Evolutionary conservation across 2,113 vertebrate genomes (phyloP).

Genomic region (Dolichotis patagonum): DNA sequence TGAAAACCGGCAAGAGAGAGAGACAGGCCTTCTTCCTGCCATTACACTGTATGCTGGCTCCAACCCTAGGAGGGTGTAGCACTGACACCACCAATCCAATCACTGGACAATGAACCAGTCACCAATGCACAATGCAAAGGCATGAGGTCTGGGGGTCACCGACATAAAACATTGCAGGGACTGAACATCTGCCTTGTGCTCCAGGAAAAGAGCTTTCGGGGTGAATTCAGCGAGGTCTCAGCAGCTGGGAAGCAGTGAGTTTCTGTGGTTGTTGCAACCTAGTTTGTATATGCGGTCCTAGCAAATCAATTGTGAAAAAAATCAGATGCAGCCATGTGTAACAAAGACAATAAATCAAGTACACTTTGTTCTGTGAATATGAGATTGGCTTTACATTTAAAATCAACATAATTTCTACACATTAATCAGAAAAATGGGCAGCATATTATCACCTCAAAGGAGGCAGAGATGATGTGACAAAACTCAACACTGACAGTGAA

Average conservation of each 20-base stretch:
- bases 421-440: background rate
- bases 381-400: background rate
- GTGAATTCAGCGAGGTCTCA: background rate
- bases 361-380: background rate
- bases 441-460: background rate
- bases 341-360: background rate
- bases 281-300: background rate
- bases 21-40: too few species aligned
- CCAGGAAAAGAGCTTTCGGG: background rate
- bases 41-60: too few species aligned
- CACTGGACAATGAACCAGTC: too few species aligned
- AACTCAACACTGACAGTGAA: background rate
- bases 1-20: too few species aligned
- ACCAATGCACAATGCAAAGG: too few species aligned
- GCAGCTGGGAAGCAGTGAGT: background rate
- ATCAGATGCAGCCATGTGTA: background rate
- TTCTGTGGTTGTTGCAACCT: background rate
- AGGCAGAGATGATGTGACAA: background rate
- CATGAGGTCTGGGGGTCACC: too few species aligned
- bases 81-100: too few species aligned
- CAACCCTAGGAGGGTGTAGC: too few species aligned
- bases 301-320: background rate
- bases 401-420: slow-evolving; percentile 11
- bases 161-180: too few species aligned
- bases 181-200: background rate